A percentile compares a stretch with the other conserved stretches of the same genome.
These are phyloP conservation scores for Napeogenes sylphis DNA, from an alignment of 2,888 invertebrate species.

Conservation along the genomic window DNA sequence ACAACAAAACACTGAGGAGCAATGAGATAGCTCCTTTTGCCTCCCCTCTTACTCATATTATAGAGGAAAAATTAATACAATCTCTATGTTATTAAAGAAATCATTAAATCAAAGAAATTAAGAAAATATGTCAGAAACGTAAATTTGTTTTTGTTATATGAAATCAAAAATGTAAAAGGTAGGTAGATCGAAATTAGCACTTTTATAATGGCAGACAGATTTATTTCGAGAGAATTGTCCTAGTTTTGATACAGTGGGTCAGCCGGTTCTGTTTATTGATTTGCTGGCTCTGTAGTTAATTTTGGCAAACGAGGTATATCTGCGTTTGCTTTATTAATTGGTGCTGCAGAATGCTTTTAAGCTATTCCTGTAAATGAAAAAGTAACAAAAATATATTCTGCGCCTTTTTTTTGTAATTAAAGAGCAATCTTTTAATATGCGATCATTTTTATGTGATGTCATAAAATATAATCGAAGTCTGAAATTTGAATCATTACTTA, in stretches of 20 bases:
- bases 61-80: too few species aligned
- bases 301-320: conserved; percentile 55
- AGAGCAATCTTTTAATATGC: too few species aligned
- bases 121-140: background rate
- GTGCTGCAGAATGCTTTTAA: background rate
- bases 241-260: conserved; percentile 66
- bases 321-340: conserved; percentile 7
- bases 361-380: background rate
- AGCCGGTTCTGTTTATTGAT: conserved; percentile 69
- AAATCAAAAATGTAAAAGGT: conserved; percentile 45
- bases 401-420: too few species aligned
- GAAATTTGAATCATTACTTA: too few species aligned
- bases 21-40: too few species aligned
- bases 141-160: background rate
- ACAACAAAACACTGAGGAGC: too few species aligned
- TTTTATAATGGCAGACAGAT: conserved; percentile 59
- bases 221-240: conserved; percentile 67
- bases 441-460: too few species aligned
- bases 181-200: conserved; percentile 50
- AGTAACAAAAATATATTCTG: too few species aligned
- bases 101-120: too few species aligned
- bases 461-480: too few species aligned
- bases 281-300: conserved; percentile 64
- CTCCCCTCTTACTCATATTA: too few species aligned
- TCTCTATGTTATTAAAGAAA: too few species aligned